phyloP scores from a whole-genome alignment of 2,113 vertebrate species.

The Rhipidura dahli region DNA sequence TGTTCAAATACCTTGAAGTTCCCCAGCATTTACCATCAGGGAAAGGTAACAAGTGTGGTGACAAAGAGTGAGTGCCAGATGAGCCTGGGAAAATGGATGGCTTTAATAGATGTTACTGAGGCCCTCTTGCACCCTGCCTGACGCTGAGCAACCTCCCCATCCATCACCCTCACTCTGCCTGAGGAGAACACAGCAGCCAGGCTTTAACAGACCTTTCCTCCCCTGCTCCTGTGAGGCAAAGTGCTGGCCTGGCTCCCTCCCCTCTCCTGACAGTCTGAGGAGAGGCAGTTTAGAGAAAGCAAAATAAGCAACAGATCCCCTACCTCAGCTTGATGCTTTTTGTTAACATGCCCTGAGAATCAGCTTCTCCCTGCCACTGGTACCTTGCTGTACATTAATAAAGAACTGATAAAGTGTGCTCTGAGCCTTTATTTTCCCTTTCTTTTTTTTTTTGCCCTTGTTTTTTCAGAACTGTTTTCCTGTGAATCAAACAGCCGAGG shows the following conservation, averaged over 20 bases:
- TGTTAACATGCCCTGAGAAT: background rate
- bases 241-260: background rate
- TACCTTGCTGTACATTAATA: background rate
- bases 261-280: background rate
- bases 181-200: background rate
- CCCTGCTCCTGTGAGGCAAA: background rate
- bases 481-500: background rate
- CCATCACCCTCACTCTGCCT: background rate
- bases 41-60: slow-evolving; percentile 50
- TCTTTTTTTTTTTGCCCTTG: fast-evolving
- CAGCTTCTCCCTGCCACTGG: background rate
- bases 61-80: slow-evolving; percentile 52
- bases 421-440: background rate
- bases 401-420: background rate
- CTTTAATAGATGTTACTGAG: slow-evolving; percentile 47
- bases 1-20: slow-evolving; percentile 48
- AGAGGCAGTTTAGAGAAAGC: background rate
- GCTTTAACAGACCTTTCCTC: background rate
- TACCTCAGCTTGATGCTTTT: background rate
- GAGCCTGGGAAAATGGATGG: slow-evolving; percentile 48
- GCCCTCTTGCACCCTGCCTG: slow-evolving; percentile 29
- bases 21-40: slow-evolving; percentile 27
- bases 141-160: background rate
- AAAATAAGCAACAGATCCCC: background rate
- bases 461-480: background rate